These are phyloP conservation scores for Corythaixoides concolor DNA, from an alignment of 2,113 vertebrate genomes.

Conservation along the genomic window DNA sequence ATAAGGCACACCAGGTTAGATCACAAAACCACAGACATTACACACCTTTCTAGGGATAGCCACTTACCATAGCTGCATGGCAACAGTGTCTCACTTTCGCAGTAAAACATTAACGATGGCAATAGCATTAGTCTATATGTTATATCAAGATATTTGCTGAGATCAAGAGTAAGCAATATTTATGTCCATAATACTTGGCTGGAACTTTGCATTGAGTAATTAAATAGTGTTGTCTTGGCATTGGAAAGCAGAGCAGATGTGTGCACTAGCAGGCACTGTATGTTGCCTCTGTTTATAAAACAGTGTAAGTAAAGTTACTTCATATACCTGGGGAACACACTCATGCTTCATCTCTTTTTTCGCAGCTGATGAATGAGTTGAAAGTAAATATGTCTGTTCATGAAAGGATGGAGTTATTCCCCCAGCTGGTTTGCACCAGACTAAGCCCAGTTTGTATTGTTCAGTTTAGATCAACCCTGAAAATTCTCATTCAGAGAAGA, in stretches of 20 bases:
- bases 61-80: background rate
- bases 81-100: background rate
- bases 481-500: background rate
- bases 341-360: accelerated
- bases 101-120: background rate
- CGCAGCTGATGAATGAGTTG: background rate
- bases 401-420: background rate
- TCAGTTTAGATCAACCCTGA: background rate
- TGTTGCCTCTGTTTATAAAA: background rate
- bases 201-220: background rate
- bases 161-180: background rate
- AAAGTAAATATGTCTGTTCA: background rate
- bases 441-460: background rate
- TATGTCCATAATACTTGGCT: background rate
- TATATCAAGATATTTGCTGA: background rate
- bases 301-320: background rate
- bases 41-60: background rate
- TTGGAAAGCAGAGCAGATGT: background rate
- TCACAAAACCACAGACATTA: background rate
- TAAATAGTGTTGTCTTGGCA: background rate
- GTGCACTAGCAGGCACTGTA: no score
- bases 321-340: background rate
- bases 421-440: background rate
- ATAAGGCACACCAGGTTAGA: background rate
- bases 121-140: background rate